Percentiles rank a stretch among this genome's conserved stretches.
Evolutionary conservation across 2,888 invertebrate genomes (phyloP).

Genomic region (Crocallis elinguaria): DNA sequence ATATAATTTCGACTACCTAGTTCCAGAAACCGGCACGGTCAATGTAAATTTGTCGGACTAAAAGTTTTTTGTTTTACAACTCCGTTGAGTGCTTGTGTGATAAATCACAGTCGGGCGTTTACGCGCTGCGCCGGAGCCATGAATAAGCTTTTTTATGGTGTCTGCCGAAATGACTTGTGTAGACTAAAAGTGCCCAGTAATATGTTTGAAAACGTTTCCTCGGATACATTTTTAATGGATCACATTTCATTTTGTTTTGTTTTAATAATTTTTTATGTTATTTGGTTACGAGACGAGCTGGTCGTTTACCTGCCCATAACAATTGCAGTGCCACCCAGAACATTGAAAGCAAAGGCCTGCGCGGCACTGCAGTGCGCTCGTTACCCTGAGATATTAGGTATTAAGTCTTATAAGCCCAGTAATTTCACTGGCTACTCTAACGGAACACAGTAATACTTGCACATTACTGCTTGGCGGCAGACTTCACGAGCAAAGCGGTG

Average conservation of each 20-base stretch:
- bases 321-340: too few relatives aligned
- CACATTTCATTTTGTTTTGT: too few relatives aligned
- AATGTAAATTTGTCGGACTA: background rate
- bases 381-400: too few relatives aligned
- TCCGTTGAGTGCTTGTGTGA: constrained; percentile 44
- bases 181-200: background rate
- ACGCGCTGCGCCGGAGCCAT: constrained; percentile 50
- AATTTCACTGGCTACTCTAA: too few relatives aligned
- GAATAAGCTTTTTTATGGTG: constrained; percentile 7
- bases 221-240: too few relatives aligned
- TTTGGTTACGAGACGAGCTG: background rate
- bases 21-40: background rate
- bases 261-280: background rate
- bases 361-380: too few relatives aligned
- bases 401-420: too few relatives aligned
- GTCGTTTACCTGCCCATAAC: too few relatives aligned
- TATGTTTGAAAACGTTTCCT: background rate
- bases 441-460: too few relatives aligned
- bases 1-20: constrained; percentile 4
- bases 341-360: too few relatives aligned
- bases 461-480: too few relatives aligned
- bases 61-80: constrained; percentile 52
- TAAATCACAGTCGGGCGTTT: constrained; percentile 51
- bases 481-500: too few relatives aligned
- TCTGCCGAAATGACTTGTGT: constrained; percentile 3